phyloP scores from a whole-genome alignment of 2,888 invertebrate species.

The Pedicia rivosa region DNA sequence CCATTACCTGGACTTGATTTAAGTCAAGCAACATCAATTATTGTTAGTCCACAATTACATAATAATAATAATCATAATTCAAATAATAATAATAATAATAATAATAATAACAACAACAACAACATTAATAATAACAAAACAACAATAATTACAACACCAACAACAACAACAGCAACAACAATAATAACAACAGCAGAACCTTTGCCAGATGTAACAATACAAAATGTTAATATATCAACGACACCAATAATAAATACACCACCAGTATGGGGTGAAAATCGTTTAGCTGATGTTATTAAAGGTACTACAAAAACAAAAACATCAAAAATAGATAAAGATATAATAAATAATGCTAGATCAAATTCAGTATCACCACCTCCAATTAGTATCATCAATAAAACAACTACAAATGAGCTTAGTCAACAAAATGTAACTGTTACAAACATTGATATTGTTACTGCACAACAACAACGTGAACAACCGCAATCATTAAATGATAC shows the following conservation, averaged over 20 bases:
- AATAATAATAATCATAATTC: slow-evolving; percentile 6
- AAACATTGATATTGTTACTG: slow-evolving; percentile 12
- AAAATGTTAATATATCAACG: background rate
- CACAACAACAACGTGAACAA: slow-evolving; percentile 10
- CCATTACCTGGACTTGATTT: slow-evolving; percentile 52
- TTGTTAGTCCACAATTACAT: background rate
- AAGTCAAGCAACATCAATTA: slow-evolving; percentile 14
- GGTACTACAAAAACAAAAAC: slow-evolving; percentile 41
- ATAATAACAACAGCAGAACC: background rate
- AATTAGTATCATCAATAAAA: slow-evolving; percentile 6
- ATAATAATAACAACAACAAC: slow-evolving; percentile 10
- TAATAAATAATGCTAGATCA: slow-evolving; percentile 2
- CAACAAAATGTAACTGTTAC: slow-evolving; percentile 9
- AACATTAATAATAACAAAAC: slow-evolving; percentile 12
- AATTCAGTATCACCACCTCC: slow-evolving; percentile 8
- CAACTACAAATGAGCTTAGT: slow-evolving; percentile 17
- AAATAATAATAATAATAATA: slow-evolving; percentile 9
- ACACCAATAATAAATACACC: background rate
- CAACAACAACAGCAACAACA: background rate
- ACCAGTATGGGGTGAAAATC: slow-evolving; percentile 34
- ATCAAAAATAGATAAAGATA: slow-evolving; percentile 17
- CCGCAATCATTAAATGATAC: slow-evolving; percentile 15
- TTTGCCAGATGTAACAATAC: slow-evolving; percentile 2
- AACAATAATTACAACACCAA: slow-evolving; percentile 10
- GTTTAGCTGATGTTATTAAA: slow-evolving; percentile 65